These are phyloP conservation scores for Chloropsis cyanopogon DNA, from an alignment of 2,113 vertebrate genomes.

Conservation along the genomic window DNA sequence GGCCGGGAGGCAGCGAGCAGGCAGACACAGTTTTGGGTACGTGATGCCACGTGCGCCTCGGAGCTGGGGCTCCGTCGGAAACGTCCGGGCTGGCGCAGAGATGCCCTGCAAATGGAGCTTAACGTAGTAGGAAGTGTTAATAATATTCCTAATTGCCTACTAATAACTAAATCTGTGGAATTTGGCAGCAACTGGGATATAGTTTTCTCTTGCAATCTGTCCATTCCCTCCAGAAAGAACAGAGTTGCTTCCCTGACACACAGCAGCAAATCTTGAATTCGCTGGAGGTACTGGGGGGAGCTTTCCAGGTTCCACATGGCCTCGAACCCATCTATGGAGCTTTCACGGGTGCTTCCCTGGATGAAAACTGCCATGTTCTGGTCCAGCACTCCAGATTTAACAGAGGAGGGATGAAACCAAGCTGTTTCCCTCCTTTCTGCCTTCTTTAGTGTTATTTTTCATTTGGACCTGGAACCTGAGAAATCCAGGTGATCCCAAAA, in stretches of 20 bases:
- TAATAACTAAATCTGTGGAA: constrained; percentile 55
- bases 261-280: neutral
- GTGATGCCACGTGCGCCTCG: neutral
- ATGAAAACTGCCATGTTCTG: rapidly evolving
- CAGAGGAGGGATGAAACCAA: neutral
- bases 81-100: neutral
- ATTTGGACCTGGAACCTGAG: neutral
- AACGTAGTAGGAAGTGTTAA: constrained; percentile 38
- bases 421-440: neutral
- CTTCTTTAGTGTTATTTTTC: neutral
- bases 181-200: neutral
- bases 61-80: neutral
- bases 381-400: neutral
- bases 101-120: neutral
- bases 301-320: neutral
- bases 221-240: constrained; percentile 22
- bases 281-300: neutral
- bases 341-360: neutral
- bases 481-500: neutral
- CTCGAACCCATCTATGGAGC: neutral
- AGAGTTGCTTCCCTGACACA: neutral
- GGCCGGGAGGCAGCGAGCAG: neutral
- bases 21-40: neutral
- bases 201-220: constrained; percentile 45
- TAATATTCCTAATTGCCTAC: constrained; percentile 56